Evolutionary conservation across 1,140 invertebrate species (phyloP).

Genomic region (Drosophila simulans): DNA sequence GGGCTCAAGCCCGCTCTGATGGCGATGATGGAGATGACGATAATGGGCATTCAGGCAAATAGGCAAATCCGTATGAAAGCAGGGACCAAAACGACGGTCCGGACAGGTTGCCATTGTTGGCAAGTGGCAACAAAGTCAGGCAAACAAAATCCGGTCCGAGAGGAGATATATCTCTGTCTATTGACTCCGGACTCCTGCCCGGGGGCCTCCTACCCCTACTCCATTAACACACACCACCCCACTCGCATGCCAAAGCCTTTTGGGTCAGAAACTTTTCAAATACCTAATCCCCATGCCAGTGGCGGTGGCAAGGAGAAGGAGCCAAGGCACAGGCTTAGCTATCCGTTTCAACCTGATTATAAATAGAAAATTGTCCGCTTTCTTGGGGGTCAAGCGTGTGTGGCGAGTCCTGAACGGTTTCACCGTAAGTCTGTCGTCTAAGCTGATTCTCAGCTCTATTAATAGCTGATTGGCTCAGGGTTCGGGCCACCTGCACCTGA

Average conservation of each 20-base stretch:
- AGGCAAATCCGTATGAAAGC: constrained; percentile 53
- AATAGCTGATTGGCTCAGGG: constrained; percentile 65
- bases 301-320: constrained; percentile 12
- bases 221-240: constrained; percentile 2
- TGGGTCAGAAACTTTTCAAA: constrained; percentile 82
- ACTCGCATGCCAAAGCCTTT: constrained; percentile 61
- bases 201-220: not conserved
- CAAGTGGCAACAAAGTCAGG: constrained; percentile 80
- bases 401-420: constrained; percentile 20
- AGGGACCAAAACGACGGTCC: constrained; percentile 22
- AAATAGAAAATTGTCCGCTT: constrained; percentile 46
- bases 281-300: constrained; percentile 72
- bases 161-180: constrained; percentile 62
- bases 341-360: constrained; percentile 38
- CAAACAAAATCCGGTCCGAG: constrained; percentile 68
- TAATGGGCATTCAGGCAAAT: constrained; percentile 79
- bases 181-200: constrained; percentile 17
- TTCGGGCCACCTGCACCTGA: constrained; percentile 35
- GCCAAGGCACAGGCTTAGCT: constrained; percentile 35
- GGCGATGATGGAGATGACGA: constrained; percentile 68
- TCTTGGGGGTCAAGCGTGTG: constrained; percentile 23
- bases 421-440: constrained; percentile 53
- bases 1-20: constrained; percentile 39
- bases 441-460: constrained; percentile 58
- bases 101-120: constrained; percentile 73